phyloP scores from a whole-genome alignment of 2,888 invertebrate genomes.

The Formica aserva region DNA sequence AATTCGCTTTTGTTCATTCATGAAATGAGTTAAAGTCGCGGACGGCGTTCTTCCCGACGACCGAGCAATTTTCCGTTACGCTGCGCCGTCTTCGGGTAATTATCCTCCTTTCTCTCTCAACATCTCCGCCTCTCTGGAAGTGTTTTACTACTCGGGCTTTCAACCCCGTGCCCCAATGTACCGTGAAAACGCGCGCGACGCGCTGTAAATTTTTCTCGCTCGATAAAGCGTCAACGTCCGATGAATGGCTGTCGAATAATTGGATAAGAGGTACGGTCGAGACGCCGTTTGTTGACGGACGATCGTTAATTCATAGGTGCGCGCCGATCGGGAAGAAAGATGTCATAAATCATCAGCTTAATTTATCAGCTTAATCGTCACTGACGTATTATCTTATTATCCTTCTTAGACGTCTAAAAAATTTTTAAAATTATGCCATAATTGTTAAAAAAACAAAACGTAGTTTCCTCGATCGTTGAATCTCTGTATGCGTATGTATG shows the following conservation, averaged over 20 bases:
- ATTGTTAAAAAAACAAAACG: background rate
- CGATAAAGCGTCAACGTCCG: slow-evolving; percentile 69
- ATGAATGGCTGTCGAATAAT: slow-evolving; percentile 56
- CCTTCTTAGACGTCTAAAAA: background rate
- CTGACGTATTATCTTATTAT: slow-evolving; percentile 8
- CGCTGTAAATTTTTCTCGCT: slow-evolving; percentile 63
- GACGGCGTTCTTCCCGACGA: slow-evolving; percentile 39
- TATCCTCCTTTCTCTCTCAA: slow-evolving; percentile 54
- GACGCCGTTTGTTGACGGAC: slow-evolving; percentile 10
- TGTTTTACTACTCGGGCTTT: slow-evolving; percentile 44
- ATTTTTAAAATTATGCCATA: background rate
- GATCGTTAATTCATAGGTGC: slow-evolving; percentile 35
- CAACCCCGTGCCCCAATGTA: slow-evolving; percentile 57
- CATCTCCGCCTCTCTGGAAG: slow-evolving; percentile 28
- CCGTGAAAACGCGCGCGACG: slow-evolving; percentile 72
- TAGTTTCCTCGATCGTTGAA: background rate
- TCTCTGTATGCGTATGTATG: background rate
- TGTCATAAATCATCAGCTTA: slow-evolving; percentile 36
- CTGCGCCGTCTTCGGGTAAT: slow-evolving; percentile 63
- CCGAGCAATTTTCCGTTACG: slow-evolving; percentile 50
- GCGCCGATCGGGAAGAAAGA: slow-evolving; percentile 15
- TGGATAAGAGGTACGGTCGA: slow-evolving; percentile 33
- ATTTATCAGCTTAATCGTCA: background rate
- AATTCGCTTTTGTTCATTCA: slow-evolving; percentile 71
- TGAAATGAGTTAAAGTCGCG: slow-evolving; percentile 72